A percentile compares a stretch with the other conserved stretches of the same genome.
These are phyloP conservation scores for Exephanes ischioxanthus DNA, from an alignment of 2,888 invertebrate species.

Conservation along the genomic window DNA sequence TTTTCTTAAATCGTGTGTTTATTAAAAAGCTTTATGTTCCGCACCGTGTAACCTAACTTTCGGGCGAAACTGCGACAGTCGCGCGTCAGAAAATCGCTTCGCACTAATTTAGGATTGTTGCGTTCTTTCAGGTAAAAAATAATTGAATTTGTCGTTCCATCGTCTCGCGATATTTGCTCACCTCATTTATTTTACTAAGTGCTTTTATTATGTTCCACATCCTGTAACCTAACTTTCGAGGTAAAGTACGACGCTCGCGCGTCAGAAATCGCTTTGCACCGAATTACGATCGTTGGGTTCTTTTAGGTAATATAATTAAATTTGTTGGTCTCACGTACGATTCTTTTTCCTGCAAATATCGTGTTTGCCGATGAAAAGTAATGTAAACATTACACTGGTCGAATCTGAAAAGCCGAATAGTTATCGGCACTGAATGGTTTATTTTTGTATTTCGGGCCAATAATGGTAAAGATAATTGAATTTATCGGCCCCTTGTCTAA, in stretches of 20 bases:
- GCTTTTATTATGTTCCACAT: neutral
- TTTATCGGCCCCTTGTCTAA: too few relatives aligned
- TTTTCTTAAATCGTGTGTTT: constrained; percentile 25
- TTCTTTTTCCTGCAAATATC: neutral
- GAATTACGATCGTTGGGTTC: neutral
- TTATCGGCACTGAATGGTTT: neutral
- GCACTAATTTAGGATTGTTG: neutral
- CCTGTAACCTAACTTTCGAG: constrained; percentile 53
- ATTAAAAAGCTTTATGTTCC: neutral
- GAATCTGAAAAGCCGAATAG: neutral
- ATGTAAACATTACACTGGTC: neutral
- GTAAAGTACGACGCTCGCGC: too few relatives aligned
- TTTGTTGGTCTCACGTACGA: neutral
- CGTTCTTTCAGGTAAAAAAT: neutral
- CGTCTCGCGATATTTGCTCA: constrained; percentile 25
- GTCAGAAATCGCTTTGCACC: neutral
- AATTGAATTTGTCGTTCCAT: neutral
- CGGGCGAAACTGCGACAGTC: neutral
- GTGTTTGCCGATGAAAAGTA: neutral
- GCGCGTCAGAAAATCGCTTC: neutral
- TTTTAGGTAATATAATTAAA: neutral
- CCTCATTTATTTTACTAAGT: neutral
- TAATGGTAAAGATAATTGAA: too few relatives aligned
- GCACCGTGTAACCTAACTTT: constrained; percentile 58
- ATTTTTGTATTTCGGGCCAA: too few relatives aligned